Evolutionary conservation across 2,113 vertebrate species (phyloP).

Genomic region (Syngnathus scovelli): DNA sequence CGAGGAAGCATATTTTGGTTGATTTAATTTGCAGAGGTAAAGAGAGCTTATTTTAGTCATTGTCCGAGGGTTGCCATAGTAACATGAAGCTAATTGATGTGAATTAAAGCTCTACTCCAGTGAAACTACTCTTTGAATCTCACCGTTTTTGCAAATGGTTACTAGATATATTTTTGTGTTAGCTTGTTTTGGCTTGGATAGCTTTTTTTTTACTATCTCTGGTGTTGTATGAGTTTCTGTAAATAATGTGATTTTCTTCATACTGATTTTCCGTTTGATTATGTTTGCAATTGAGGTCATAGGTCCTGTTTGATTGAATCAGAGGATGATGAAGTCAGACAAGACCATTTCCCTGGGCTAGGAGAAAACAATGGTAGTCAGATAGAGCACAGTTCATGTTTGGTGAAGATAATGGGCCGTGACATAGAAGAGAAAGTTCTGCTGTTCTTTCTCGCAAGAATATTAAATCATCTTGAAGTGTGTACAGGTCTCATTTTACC

Average conservation of each 20-base stretch:
- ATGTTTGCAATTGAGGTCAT: neutral
- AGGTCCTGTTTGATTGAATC: neutral
- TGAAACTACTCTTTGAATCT: neutral
- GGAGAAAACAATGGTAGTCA: neutral
- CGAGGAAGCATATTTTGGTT: constrained; percentile 7
- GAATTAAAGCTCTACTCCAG: neutral
- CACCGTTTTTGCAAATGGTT: neutral
- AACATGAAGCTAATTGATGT: neutral
- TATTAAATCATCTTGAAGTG: neutral
- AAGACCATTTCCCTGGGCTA: neutral
- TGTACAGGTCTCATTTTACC: neutral
- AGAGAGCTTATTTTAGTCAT: neutral
- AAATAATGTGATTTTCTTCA: too few species aligned
- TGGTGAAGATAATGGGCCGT: neutral
- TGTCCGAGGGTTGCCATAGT: neutral
- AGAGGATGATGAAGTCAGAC: neutral
- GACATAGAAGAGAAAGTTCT: neutral
- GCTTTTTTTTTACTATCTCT: too few species aligned
- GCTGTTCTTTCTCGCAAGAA: neutral
- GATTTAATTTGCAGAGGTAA: neutral
- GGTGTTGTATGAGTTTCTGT: too few species aligned
- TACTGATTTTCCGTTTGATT: too few species aligned
- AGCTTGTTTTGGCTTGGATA: too few species aligned
- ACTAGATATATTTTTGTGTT: neutral
- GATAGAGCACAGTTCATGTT: neutral